Base-by-base conservation (phyloP, 1,140 invertebrate genomes). In the Reticulitermes speratus region DNA sequence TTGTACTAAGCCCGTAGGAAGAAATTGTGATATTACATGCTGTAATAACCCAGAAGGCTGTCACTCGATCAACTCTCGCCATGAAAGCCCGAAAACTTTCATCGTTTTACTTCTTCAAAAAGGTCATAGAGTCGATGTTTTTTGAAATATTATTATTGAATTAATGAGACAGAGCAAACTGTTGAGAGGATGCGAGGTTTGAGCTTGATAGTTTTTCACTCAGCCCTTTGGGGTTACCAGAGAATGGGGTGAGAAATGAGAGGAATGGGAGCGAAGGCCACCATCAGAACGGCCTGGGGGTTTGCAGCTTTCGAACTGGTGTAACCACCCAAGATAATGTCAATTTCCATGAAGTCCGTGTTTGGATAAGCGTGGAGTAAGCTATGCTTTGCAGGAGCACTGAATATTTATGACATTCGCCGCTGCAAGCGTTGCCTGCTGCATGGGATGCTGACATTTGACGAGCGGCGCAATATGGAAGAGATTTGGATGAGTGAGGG, bases 381-480 rank as follows among this genome's bases (percentile, higher is more conserved):
- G 83, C 83, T 84, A 25, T 75, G 65, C 65, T 30, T 75, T 75
- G n/a, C 82, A 48, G 59, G 8, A 45, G 30, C 84, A 85, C 21
- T 85, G 84, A 85, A 85, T 85, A 85, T 85, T 85, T 85, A 85
- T 85, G 84, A 85, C n/a, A n/a, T 55, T 44, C 84, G 23, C 25
- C n/a, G 65, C 65, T 75, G 65, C 65, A n/a, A 75, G n/a, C 65
- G 65, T 25, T 75, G 65, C 8, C 65, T 12, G 65, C 84, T 44
- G 84, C 32, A 59, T 38, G 48, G 48, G 84, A 85, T 85, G 84
- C 65, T 75, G 65, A 85, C 84, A 85, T 32, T 85, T 85, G 84
- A 85, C 84, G 48, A 85, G 84, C 84, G 84, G 44, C 19, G 48
- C 84, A 85, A 85, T 85, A 85, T 85, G 84, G 84, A 69, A 23